Evolutionary conservation across 2,113 vertebrate genomes (phyloP).

Genomic region (Todiramphus chloris): DNA sequence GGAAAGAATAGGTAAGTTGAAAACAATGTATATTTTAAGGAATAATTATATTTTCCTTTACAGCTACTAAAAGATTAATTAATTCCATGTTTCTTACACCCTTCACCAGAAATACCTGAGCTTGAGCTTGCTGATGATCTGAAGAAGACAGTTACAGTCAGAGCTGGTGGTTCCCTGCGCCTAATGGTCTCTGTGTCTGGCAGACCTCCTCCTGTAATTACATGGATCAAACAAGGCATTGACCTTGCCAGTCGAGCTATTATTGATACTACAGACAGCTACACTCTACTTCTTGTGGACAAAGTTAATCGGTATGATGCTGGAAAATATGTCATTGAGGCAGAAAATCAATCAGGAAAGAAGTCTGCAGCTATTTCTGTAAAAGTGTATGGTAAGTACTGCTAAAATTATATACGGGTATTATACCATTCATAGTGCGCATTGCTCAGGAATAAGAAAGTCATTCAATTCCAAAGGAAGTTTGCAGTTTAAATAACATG

Average conservation of each 20-base stretch:
- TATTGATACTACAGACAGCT: constrained; percentile 89
- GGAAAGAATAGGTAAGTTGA: constrained; percentile 90
- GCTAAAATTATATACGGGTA: neutral
- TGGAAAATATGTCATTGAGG: constrained; percentile 92
- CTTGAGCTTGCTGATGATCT: constrained; percentile 94
- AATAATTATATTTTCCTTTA: neutral
- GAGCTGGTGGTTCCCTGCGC: constrained; percentile 89
- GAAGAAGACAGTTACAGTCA: constrained; percentile 92
- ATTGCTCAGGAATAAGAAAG: neutral
- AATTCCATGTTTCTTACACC: constrained; percentile 23
- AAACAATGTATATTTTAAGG: neutral
- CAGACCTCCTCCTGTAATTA: constrained; percentile 87
- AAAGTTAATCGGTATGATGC: constrained; percentile 97
- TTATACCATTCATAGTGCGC: neutral
- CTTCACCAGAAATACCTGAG: constrained; percentile 89
- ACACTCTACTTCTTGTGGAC: constrained; percentile 91
- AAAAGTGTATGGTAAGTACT: constrained; percentile 91
- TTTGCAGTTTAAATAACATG: neutral
- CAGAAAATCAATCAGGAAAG: constrained; percentile 95
- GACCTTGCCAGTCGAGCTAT: constrained; percentile 90
- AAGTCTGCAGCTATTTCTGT: constrained; percentile 92
- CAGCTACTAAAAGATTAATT: constrained; percentile 1
- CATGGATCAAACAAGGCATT: constrained; percentile 90
- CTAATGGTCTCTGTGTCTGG: constrained; percentile 89
- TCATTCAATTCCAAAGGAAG: neutral